A percentile compares a stretch with the other conserved stretches of the same genome.
These are phyloP conservation scores for Vicugna pacos DNA, from an alignment of 2,113 vertebrate genomes.

Conservation along the genomic window DNA sequence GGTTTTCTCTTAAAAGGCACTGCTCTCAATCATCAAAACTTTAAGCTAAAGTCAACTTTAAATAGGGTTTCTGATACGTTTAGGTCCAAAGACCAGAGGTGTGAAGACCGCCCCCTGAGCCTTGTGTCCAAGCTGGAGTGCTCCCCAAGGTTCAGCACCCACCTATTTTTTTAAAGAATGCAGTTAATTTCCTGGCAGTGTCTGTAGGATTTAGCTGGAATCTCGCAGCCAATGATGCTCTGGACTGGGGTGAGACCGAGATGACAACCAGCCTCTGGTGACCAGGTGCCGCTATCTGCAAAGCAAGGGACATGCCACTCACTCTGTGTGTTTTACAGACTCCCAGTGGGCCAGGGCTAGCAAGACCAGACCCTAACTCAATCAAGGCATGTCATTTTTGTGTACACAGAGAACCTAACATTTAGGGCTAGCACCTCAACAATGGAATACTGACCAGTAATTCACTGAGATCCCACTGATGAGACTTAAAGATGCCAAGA, in stretches of 20 bases:
- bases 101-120: background rate
- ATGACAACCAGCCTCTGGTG: slow-evolving; percentile 93
- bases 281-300: slow-evolving; percentile 68
- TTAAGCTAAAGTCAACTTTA: background rate
- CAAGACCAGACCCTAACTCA: no score
- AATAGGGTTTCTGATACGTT: background rate
- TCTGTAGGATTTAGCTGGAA: slow-evolving; percentile 90
- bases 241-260: slow-evolving; percentile 95
- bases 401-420: background rate
- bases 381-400: accelerated
- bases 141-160: slow-evolving; percentile 66
- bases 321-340: background rate
- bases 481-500: background rate
- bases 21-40: background rate
- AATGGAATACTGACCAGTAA: background rate
- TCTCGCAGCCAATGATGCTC: slow-evolving; percentile 93
- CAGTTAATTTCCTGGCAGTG: slow-evolving; percentile 90
- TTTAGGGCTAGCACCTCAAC: background rate
- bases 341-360: background rate
- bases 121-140: accelerated
- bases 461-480: background rate
- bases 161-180: slow-evolving; percentile 94
- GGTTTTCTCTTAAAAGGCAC: background rate
- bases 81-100: background rate
- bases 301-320: background rate